phyloP scores from a whole-genome alignment of 2,113 vertebrate genomes.

The Suncus etruscus region DNA sequence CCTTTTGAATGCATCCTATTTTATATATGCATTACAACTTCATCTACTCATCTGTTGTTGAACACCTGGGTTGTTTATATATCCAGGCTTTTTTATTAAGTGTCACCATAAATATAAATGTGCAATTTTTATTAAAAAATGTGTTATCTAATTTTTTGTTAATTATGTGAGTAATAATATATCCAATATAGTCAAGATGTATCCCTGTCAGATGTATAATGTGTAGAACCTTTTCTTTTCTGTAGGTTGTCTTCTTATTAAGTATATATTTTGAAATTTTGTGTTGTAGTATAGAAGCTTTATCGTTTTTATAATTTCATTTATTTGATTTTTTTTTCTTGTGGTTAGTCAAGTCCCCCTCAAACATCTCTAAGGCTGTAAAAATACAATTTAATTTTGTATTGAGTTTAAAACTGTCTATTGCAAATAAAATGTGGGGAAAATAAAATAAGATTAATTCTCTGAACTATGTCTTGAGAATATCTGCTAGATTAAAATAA shows the following conservation, averaged over 20 bases:
- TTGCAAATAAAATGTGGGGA: not conserved
- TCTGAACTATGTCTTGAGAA: not conserved
- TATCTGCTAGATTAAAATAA: not conserved
- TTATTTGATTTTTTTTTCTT: not conserved
- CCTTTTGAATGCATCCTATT: no score
- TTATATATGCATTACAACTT: no score
- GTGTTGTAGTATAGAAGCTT: not conserved
- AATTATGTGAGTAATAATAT: not conserved
- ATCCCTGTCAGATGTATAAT: not conserved
- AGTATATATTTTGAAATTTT: not conserved
- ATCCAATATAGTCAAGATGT: not conserved
- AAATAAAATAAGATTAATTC: not conserved
- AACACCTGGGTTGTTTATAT: no score
- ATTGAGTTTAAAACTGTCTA: not conserved
- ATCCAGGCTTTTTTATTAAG: no score
- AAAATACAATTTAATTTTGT: not conserved
- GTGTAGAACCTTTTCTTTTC: not conserved
- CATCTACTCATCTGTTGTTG: no score
- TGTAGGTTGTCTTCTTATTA: not conserved
- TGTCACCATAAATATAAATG: no score
- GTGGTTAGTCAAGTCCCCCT: not conserved
- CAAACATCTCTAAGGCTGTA: not conserved
- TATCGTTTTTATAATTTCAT: not conserved
- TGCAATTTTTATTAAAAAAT: no score
- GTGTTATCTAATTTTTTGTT: no score